Conservation (phyloP, 37 sponge, comb jelly and placozoan genomes). For the Theonella swinhoei region DNA sequence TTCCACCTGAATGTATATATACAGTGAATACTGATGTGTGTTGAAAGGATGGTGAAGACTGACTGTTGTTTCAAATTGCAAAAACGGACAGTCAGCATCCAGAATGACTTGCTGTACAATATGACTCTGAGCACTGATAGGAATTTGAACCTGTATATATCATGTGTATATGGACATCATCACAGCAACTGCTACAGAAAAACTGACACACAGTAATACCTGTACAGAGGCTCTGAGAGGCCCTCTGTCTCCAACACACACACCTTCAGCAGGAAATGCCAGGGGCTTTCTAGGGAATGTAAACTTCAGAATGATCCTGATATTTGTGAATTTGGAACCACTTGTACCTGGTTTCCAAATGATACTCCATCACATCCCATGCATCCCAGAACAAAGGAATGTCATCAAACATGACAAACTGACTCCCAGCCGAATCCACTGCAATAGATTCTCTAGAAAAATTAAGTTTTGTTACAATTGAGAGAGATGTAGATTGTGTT, state of each 20-base stretch:
- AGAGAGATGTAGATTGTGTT: neutral
- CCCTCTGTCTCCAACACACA: slow-evolving; percentile 34
- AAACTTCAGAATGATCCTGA: neutral
- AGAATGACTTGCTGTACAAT: slow-evolving; percentile 29
- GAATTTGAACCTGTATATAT: neutral
- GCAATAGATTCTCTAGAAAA: slow-evolving; percentile 35
- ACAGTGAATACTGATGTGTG: no score
- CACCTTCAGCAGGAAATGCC: neutral
- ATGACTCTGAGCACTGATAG: slow-evolving; percentile 40
- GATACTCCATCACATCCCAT: slow-evolving; percentile 92
- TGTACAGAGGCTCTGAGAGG: slow-evolving; percentile 60
- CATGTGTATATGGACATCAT: neutral
- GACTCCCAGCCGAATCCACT: slow-evolving; percentile 44
- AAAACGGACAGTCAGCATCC: slow-evolving; percentile 52
- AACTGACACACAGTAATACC: neutral
- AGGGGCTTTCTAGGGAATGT: neutral
- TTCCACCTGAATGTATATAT: slow-evolving; percentile 47
- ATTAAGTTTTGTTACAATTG: neutral
- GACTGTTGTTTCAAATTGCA: slow-evolving; percentile 62
- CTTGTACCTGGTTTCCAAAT: slow-evolving; percentile 68
- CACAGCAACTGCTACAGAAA: neutral
- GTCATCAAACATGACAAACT: slow-evolving; percentile 81
- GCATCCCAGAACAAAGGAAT: slow-evolving; percentile 90
- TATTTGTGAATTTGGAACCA: neutral
- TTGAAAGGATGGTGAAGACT: no score